Percentiles rank a stretch among this genome's conserved stretches.
These are phyloP conservation scores for Epinotia bilunana DNA, from an alignment of 2,888 invertebrate species.

Conservation along the genomic window DNA sequence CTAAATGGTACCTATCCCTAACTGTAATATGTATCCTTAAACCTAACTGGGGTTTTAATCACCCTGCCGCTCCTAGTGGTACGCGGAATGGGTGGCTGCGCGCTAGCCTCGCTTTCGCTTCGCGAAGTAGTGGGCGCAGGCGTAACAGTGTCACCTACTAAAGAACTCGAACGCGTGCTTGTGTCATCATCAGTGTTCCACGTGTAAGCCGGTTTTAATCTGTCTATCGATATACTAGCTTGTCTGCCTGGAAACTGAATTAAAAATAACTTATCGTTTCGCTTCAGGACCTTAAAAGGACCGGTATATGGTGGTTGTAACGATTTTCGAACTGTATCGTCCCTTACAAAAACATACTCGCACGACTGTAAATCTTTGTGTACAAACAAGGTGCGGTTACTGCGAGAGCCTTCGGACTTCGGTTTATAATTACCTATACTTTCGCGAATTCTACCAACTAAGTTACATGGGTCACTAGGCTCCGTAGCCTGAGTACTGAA, in stretches of 20 bases:
- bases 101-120: not conserved
- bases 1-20: too few species aligned
- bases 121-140: not conserved
- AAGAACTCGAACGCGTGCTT: too few species aligned
- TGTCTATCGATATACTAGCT: not conserved
- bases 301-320: constrained; percentile 5
- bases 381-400: too few species aligned
- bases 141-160: too few species aligned
- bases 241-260: not conserved
- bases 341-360: not conserved
- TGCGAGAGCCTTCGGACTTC: too few species aligned
- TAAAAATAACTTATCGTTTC: not conserved
- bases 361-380: not conserved
- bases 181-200: not conserved
- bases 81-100: not conserved
- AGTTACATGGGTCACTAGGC: too few species aligned
- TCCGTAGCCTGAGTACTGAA: too few species aligned
- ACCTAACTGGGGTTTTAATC: not conserved
- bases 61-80: not conserved
- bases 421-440: too few species aligned
- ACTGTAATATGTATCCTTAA: not conserved
- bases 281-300: not conserved
- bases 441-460: too few species aligned
- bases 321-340: not conserved
- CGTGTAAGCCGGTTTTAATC: constrained; percentile 3